Percentiles rank a stretch among this genome's conserved stretches.
These are phyloP conservation scores for Oscheius sp. DNA, from an alignment of 1,140 invertebrate species.

Conservation along the genomic window DNA sequence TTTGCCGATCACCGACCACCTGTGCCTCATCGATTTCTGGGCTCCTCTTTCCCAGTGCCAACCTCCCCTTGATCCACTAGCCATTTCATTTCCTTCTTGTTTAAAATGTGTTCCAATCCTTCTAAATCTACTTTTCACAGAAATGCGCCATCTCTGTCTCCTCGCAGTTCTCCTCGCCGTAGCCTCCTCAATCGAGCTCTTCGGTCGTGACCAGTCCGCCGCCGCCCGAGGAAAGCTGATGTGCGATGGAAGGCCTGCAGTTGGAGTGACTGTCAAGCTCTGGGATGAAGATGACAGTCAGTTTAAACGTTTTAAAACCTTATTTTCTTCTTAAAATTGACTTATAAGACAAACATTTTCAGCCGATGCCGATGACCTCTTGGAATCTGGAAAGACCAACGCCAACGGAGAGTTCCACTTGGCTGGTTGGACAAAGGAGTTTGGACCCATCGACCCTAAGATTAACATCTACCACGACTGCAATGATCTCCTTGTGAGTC, in stretches of 20 bases:
- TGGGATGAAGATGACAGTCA: slow-evolving; percentile 35
- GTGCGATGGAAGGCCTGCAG: slow-evolving; percentile 32
- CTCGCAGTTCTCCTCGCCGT: slow-evolving; percentile 18
- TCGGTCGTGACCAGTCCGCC: slow-evolving; percentile 34
- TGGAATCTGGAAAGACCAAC: slow-evolving; percentile 42
- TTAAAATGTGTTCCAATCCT: not conserved
- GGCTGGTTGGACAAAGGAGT: slow-evolving; percentile 30
- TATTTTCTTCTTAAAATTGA: not conserved
- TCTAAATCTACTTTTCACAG: not conserved
- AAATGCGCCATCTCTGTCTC: slow-evolving; percentile 19
- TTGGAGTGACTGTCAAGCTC: slow-evolving; percentile 33
- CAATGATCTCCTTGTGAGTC: slow-evolving; percentile 31
- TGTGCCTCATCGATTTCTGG: too few species aligned
- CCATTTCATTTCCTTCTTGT: not conserved
- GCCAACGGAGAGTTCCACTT: slow-evolving; percentile 41
- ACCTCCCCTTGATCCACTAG: too few species aligned
- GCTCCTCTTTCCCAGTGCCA: too few species aligned
- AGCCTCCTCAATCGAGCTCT: slow-evolving; percentile 16
- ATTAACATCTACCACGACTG: slow-evolving; percentile 47
- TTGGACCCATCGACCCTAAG: slow-evolving; percentile 45
- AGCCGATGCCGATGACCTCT: slow-evolving; percentile 38
- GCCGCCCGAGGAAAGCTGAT: slow-evolving; percentile 37
- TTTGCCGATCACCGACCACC: too few species aligned
- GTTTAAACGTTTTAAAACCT: slow-evolving; percentile 4
- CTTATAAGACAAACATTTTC: not conserved